Conservation (phyloP, 2,888 invertebrate genomes). For the Orthosia incerta region DNA sequence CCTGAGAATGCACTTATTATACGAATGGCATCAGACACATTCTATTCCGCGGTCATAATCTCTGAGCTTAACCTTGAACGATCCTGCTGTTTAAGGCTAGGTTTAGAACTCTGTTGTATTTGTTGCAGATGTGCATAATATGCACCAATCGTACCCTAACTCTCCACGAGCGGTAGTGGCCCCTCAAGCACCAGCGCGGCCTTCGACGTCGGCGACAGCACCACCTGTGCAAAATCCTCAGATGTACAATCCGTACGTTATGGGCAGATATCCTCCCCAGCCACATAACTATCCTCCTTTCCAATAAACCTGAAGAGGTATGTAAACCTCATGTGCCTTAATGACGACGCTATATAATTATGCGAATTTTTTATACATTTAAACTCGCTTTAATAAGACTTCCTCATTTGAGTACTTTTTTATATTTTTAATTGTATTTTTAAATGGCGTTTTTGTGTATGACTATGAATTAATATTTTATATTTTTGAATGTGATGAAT, state of each 20-base stretch:
- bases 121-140: conserved; percentile 47
- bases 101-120: not conserved
- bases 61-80: too few relatives aligned
- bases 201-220: conserved; percentile 37
- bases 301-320: conserved; percentile 65
- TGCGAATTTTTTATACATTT: conserved; percentile 35
- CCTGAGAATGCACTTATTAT: too few relatives aligned
- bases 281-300: conserved; percentile 67
- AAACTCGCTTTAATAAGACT: conserved; percentile 15
- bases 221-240: conserved; percentile 40
- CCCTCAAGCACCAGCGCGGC: conserved; percentile 40
- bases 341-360: conserved; percentile 18
- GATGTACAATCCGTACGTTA: conserved; percentile 52
- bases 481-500: not conserved
- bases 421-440: not conserved
- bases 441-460: not conserved
- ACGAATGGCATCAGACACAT: not conserved
- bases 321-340: conserved; percentile 36
- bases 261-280: conserved; percentile 63
- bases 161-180: conserved; percentile 37
- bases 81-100: not conserved
- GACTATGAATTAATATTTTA: too few relatives aligned
- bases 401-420: conserved; percentile 11
- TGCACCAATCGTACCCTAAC: conserved; percentile 35
- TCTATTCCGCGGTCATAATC: not conserved